A percentile compares a stretch with the other conserved stretches of the same genome.
Evolutionary conservation across 2,888 invertebrate genomes (phyloP).

Genomic region (Cataglyphis altisquamis): DNA sequence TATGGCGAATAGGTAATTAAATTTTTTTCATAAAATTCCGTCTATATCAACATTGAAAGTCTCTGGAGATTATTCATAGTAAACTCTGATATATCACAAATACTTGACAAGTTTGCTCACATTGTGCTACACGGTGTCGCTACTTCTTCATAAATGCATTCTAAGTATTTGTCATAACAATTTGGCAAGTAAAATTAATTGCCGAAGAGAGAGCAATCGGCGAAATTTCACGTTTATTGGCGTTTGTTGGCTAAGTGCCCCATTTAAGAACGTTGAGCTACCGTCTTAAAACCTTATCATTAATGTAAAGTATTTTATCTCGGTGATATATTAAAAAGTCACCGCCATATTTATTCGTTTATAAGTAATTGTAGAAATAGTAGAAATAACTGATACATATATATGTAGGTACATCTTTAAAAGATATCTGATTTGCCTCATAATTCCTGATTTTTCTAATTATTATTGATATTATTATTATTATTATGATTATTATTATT

Average conservation of each 20-base stretch:
- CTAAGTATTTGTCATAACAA: slow-evolving; percentile 45
- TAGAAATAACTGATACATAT: neutral
- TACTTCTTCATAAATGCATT: slow-evolving; percentile 50
- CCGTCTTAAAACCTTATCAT: neutral
- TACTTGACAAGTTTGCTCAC: slow-evolving; percentile 43
- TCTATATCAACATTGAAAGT: slow-evolving; percentile 34
- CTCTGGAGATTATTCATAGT: slow-evolving; percentile 23
- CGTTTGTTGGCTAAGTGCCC: slow-evolving; percentile 54
- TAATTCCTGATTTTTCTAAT: neutral
- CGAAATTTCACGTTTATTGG: slow-evolving; percentile 50
- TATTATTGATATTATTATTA: neutral
- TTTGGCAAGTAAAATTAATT: slow-evolving; percentile 54
- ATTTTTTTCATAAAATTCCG: neutral
- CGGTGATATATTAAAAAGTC: neutral
- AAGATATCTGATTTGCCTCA: neutral
- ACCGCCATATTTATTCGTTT: neutral
- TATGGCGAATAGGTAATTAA: neutral
- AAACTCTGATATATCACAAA: neutral
- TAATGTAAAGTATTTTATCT: neutral
- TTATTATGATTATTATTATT: neutral
- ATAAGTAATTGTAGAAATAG: neutral
- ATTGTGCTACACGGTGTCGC: slow-evolving; percentile 50
- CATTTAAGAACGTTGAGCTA: slow-evolving; percentile 16
- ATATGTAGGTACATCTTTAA: neutral
- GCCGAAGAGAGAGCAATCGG: slow-evolving; percentile 36